Percentiles rank a stretch among this genome's conserved stretches.
Evolutionary conservation across 2,113 vertebrate species (phyloP).

Genomic region (Hymenochirus boettgeri): DNA sequence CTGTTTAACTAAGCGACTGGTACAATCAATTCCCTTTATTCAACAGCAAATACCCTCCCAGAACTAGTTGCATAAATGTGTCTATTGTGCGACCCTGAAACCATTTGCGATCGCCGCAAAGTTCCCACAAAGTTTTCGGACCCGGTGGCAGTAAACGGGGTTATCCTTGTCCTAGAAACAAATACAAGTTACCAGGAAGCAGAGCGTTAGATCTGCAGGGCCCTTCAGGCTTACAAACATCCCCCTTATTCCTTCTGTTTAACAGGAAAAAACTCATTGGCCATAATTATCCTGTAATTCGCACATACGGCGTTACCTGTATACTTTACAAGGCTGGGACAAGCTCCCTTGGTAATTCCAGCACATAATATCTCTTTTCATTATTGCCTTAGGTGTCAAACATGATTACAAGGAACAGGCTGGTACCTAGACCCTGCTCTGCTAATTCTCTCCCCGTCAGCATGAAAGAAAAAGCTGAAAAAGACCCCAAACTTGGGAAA

Average conservation of each 20-base stretch:
- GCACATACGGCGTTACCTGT: constrained; percentile 45
- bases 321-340: constrained; percentile 47
- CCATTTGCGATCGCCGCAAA: constrained; percentile 6
- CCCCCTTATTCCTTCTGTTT: constrained; percentile 27
- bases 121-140: neutral
- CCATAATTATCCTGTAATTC: constrained; percentile 43
- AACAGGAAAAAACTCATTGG: constrained; percentile 46
- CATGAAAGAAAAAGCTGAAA: constrained; percentile 12
- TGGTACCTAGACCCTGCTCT: constrained; percentile 47
- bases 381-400: constrained; percentile 43
- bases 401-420: constrained; percentile 46
- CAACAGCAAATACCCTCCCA: too few species aligned
- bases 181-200: neutral
- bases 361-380: constrained; percentile 50
- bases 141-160: constrained; percentile 16
- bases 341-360: constrained; percentile 46
- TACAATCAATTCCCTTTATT: too few species aligned
- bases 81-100: constrained; percentile 17
- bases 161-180: constrained; percentile 1
- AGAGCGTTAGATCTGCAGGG: constrained; percentile 28
- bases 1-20: too few species aligned
- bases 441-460: constrained; percentile 48
- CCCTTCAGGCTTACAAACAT: constrained; percentile 8
- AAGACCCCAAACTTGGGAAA: neutral
- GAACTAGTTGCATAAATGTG: constrained; percentile 14